A percentile compares a stretch with the other conserved stretches of the same genome.
These are phyloP conservation scores for Perodicticus potto DNA, from an alignment of 2,797 vertebrate genomes.

Conservation along the genomic window DNA sequence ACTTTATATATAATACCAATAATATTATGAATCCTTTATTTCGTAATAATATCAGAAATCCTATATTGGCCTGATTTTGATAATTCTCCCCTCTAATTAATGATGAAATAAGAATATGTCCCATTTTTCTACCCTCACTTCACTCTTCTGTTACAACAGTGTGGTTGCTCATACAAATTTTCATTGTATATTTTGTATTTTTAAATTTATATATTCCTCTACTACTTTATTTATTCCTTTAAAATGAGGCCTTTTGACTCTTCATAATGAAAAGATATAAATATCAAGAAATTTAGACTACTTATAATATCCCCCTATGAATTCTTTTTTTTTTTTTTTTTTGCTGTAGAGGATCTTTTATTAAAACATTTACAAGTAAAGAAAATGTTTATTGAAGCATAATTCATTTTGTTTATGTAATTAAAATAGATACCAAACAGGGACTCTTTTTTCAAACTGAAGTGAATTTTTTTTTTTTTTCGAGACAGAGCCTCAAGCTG, in stretches of 20 bases:
- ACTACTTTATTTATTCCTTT: neutral
- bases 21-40: neutral
- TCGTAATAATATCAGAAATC: neutral
- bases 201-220: neutral
- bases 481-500: no score
- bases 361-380: no score
- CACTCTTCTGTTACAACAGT: neutral
- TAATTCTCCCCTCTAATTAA: neutral
- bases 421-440: no score
- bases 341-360: no score
- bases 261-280: neutral
- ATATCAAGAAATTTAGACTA: neutral
- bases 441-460: no score
- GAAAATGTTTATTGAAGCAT: no score
- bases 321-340: no score
- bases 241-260: neutral
- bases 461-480: no score
- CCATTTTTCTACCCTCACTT: neutral
- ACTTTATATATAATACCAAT: neutral
- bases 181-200: neutral
- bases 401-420: no score
- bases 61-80: neutral
- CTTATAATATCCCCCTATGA: neutral
- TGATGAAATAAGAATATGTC: neutral
- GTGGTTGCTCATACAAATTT: neutral